Base-by-base conservation (phyloP, 2,888 invertebrate genomes). In the Drosophila phalerata region DNA sequence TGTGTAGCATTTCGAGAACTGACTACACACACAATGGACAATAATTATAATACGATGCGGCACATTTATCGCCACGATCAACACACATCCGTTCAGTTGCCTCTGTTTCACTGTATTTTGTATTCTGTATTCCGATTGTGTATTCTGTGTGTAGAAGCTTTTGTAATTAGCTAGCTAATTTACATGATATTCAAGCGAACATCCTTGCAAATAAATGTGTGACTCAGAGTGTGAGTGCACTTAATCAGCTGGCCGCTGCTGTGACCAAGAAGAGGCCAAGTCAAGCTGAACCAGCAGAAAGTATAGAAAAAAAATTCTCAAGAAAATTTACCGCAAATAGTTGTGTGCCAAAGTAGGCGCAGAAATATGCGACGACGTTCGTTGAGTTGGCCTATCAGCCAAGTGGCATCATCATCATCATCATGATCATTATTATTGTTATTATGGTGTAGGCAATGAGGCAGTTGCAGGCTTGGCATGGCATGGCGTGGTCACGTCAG, bases 1-100 rank as follows among this genome's bases (percentile, higher is more conserved):
- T 64, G 82, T 56, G 17, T 65, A 61, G 65, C 58, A 63, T 69
- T 75, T 74, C 60, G 34, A 66, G 76, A 70, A 83, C 55, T 57
- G 58, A 76, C 79, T 69, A 73, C 62, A 65, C 63, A 65, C 55
- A 82, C 78, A 83, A 77, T 73, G 66, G 69, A 73, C 75, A 68
- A 76, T 88, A 85, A 85, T 85, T 85, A 85, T 85, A 88, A 85
- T 85, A 73, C 83, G 86, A 85, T 83, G 76, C 69, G 76, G 70
- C 86, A 83, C 86, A 85, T 85, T 85, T 88, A 85, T 85, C 84
- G 81, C 75, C 73, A 30, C 69, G 83, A 85, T 85, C 84, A 82
- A 79, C 88, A 77, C 56, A 87, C 88, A 85, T 79, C 81, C 86
- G 85, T 82, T 85, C 61, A 57, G 62, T 37, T 56, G 13, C 17